Conservation (phyloP, 2,888 invertebrate genomes). For the Corythucha ciliata region DNA sequence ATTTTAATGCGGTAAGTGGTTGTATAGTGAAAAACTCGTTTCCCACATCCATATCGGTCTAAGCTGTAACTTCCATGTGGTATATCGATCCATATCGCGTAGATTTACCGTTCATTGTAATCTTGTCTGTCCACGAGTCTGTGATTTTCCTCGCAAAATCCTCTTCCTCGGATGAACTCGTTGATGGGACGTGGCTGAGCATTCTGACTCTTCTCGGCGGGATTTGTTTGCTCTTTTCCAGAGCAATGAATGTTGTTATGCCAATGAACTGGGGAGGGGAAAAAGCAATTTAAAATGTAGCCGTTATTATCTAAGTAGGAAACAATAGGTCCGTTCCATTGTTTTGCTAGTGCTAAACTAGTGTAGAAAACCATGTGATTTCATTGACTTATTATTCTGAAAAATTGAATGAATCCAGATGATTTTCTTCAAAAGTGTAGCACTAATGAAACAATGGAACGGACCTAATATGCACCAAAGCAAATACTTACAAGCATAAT, state of each 20-base stretch:
- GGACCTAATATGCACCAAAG: too few relatives aligned
- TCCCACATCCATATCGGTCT: too few relatives aligned
- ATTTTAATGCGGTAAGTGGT: too few relatives aligned
- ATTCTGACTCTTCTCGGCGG: constrained; percentile 23
- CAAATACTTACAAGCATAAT: constrained; percentile 40
- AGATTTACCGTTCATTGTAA: constrained; percentile 17
- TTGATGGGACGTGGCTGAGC: constrained; percentile 21
- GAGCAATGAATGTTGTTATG: constrained; percentile 22
- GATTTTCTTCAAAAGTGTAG: too few relatives aligned
- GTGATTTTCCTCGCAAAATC: constrained; percentile 19
- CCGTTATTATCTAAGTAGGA: too few relatives aligned
- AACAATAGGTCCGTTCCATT: too few relatives aligned
- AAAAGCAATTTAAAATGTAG: neutral
- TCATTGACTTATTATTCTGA: too few relatives aligned
- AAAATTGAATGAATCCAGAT: too few relatives aligned
- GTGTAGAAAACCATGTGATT: too few relatives aligned
- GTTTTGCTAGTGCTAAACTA: too few relatives aligned
- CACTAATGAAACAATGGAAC: too few relatives aligned
- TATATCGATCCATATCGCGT: constrained; percentile 19
- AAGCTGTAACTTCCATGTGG: constrained; percentile 18
- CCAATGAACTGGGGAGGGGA: constrained; percentile 25
- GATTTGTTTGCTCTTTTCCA: constrained; percentile 16
- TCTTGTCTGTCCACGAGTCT: constrained; percentile 5
- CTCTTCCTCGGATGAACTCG: constrained; percentile 26
- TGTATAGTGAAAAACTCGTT: too few relatives aligned